Evolutionary conservation across 2,797 vertebrate genomes (phyloP).

Genomic region (Molossus molossus): DNA sequence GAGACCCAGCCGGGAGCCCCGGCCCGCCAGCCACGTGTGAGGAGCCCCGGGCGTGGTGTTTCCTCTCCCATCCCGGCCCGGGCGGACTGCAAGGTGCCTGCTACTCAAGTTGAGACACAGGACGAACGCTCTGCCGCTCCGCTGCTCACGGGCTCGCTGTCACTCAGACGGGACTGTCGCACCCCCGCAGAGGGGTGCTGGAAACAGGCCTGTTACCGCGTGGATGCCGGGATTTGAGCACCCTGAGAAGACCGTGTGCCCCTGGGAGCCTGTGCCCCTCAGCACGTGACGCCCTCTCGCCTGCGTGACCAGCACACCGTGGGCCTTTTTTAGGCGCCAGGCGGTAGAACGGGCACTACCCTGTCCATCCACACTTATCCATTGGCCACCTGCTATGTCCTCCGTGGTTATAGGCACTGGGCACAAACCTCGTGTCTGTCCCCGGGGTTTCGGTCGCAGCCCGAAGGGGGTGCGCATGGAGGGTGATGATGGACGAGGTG

Average conservation of each 20-base stretch:
- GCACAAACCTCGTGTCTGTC: background rate
- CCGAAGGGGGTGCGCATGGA: too few relatives aligned
- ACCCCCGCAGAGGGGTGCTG: background rate
- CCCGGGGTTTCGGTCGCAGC: background rate
- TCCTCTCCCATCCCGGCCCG: background rate
- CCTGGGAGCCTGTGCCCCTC: background rate
- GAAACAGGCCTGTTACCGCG: background rate
- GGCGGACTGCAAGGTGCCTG: background rate
- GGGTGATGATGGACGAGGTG: too few relatives aligned
- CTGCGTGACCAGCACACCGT: background rate
- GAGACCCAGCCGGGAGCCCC: background rate
- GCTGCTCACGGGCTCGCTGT: background rate
- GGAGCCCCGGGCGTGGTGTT: rapidly evolving
- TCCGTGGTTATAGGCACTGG: background rate
- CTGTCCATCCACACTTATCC: background rate
- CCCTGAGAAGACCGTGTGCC: background rate
- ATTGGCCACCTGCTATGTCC: background rate
- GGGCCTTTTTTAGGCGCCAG: background rate
- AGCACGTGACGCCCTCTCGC: background rate
- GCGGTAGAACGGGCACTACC: background rate
- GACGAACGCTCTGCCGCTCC: background rate
- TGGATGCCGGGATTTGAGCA: too few relatives aligned
- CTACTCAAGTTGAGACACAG: background rate
- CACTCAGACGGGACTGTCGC: background rate
- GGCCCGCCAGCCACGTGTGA: rapidly evolving